Base-by-base conservation (phyloP, 2,113 vertebrate species). In the Procapra przewalskii region DNA sequence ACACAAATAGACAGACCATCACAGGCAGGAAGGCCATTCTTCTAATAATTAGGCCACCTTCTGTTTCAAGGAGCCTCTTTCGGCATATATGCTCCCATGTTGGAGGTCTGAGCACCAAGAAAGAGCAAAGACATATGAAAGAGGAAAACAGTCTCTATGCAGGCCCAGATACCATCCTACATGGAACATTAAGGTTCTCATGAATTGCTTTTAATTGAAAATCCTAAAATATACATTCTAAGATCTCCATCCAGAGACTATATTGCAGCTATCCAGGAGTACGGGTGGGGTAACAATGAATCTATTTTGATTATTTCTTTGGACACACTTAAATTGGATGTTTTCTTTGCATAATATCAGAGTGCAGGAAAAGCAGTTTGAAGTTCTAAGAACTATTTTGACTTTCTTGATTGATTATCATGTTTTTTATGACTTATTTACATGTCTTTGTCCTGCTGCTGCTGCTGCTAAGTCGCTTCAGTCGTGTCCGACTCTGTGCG, bases 1-100 rank as follows among this genome's bases (percentile, higher is more conserved):
- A 96, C 98, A 98, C 98, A 98, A 99, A 98, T 97, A 98, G 98
- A 98, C 85, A 97, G 97, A 97, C 98, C 97, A 97, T 98, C 97
- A 97, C 67, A 97, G 96, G 96, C 96, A 98, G 97, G 97, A 97
- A 98, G 97, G 95, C 96, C 97, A 95, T 97, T 96, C 97, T 98
- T 98, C 98, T 98, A 98, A 98, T 98, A 98, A 98, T 98, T 98
- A 98, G 98, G 94, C 97, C 87, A 92, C 97, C 98, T 98, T 98
- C 98, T 98, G 96, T 98, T 98, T 93, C 80, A 80, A 95, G 97
- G 97, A 98, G 90, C 97, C 90, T 54, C 87, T 98, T 98, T 97
- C 92, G 98, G 93, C 92, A 92, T 97, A 80, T 82, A 57, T 91
- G 97, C 55, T 96, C 96, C 77, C 4, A 7, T 36, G 79, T 54